Evolutionary conservation across 2,113 vertebrate genomes (phyloP).

Genomic region (Notothenia coriiceps): DNA sequence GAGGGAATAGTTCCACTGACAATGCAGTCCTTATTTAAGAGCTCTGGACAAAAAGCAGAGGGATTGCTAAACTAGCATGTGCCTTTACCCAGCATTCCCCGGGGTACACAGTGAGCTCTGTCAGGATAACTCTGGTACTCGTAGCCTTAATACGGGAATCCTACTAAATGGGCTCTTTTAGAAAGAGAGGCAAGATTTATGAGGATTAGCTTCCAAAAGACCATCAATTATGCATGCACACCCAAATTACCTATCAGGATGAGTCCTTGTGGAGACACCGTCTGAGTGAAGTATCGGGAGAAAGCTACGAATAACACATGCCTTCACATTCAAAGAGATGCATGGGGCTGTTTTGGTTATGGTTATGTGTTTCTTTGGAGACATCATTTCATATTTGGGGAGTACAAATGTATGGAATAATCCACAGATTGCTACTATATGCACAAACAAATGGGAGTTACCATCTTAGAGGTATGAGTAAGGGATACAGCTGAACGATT

Average conservation of each 20-base stretch:
- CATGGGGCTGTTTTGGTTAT: not conserved
- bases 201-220: conserved; percentile 83
- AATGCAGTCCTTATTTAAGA: conserved; percentile 51
- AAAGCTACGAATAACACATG: conserved; percentile 43
- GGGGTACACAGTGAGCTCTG: conserved; percentile 64
- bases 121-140: conserved; percentile 58
- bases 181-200: conserved; percentile 80
- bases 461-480: not conserved
- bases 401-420: conserved; percentile 20
- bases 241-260: conserved; percentile 82
- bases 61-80: conserved; percentile 50
- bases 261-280: conserved; percentile 62
- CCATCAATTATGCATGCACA: conserved; percentile 83
- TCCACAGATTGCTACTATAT: conserved; percentile 4
- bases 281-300: conserved; percentile 53
- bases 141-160: conserved; percentile 53
- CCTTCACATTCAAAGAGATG: conserved; percentile 19
- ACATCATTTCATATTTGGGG: conserved; percentile 14
- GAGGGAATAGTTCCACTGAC: conserved; percentile 48
- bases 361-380: conserved; percentile 11
- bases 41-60: conserved; percentile 63
- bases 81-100: conserved; percentile 47
- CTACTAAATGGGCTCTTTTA: conserved; percentile 71
- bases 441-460: conserved; percentile 1
- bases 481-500: too few relatives aligned